Evolutionary conservation across 1,140 invertebrate species (phyloP).

Genomic region (Bilobella aurantiaca): DNA sequence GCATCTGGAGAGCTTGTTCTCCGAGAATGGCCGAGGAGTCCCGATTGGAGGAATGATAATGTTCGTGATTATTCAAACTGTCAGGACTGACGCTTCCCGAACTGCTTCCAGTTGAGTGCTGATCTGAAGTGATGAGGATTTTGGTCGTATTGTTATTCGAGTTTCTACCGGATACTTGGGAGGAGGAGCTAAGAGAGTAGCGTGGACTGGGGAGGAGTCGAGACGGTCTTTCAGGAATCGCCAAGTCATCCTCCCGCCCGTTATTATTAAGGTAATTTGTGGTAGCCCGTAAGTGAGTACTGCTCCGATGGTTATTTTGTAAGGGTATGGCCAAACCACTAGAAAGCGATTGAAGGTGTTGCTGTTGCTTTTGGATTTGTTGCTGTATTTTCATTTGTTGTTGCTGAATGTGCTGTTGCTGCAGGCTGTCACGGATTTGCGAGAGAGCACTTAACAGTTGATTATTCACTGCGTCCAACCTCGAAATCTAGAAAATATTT

Average conservation of each 20-base stretch:
- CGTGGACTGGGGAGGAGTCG: background rate
- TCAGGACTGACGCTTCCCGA: conserved; percentile 24
- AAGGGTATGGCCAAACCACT: conserved; percentile 15
- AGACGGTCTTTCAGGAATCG: background rate
- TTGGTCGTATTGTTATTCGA: conserved; percentile 32
- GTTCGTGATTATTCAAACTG: conserved; percentile 21
- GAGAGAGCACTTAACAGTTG: conserved; percentile 66
- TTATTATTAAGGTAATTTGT: conserved; percentile 22
- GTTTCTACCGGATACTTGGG: background rate
- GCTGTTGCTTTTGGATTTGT: conserved; percentile 28
- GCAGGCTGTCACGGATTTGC: conserved; percentile 44
- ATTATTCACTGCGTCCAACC: conserved; percentile 63
- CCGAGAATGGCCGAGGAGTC: conserved; percentile 28
- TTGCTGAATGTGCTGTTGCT: conserved; percentile 31
- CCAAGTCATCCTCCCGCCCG: background rate
- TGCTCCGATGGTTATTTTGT: conserved; percentile 11
- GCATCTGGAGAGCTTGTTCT: conserved; percentile 32
- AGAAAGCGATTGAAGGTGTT: conserved; percentile 22
- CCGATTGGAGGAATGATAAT: conserved; percentile 10
- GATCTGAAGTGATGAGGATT: conserved; percentile 30
- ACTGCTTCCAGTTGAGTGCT: conserved; percentile 13
- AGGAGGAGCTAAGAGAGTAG: conserved; percentile 9
- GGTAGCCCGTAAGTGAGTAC: conserved; percentile 4
- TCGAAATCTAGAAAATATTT: conserved; percentile 28
- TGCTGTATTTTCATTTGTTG: conserved; percentile 30